phyloP scores from a whole-genome alignment of 2,797 vertebrate species.

The Nyctalus aviator region DNA sequence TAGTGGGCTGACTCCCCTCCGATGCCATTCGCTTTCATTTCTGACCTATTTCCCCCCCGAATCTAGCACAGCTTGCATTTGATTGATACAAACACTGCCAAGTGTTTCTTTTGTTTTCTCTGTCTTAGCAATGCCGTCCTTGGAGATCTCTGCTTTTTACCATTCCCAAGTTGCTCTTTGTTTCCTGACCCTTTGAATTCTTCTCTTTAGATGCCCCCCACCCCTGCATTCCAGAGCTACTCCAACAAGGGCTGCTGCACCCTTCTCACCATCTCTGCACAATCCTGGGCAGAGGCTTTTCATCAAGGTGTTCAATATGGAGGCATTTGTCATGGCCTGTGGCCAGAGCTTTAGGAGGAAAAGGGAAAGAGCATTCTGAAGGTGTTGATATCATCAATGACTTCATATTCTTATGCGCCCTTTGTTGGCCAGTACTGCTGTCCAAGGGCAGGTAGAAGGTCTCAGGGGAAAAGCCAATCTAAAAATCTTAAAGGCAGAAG shows the following conservation, averaged over 20 bases:
- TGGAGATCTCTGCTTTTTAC: background rate
- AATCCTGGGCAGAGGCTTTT: background rate
- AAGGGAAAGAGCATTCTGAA: constrained; percentile 19
- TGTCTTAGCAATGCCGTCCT: background rate
- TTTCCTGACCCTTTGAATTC: background rate
- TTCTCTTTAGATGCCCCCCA: background rate
- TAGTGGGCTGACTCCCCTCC: background rate
- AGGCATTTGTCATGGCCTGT: background rate
- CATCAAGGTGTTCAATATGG: background rate
- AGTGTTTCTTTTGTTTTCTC: background rate
- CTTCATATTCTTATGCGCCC: background rate
- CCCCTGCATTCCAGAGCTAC: background rate
- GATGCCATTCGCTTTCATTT: background rate
- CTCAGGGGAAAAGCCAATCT: background rate
- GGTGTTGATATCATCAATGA: background rate
- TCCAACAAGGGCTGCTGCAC: background rate
- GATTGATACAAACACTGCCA: background rate
- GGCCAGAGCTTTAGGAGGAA: background rate
- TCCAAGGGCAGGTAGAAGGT: background rate
- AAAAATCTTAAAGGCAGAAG: background rate
- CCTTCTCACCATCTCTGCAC: background rate
- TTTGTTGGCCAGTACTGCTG: background rate
- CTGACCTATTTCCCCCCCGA: background rate
- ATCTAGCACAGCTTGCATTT: background rate
- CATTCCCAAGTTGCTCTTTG: background rate